Percentiles rank a stretch among this genome's conserved stretches.
These are phyloP conservation scores for Plagodis dolabraria DNA, from an alignment of 2,888 invertebrate species.

Conservation along the genomic window DNA sequence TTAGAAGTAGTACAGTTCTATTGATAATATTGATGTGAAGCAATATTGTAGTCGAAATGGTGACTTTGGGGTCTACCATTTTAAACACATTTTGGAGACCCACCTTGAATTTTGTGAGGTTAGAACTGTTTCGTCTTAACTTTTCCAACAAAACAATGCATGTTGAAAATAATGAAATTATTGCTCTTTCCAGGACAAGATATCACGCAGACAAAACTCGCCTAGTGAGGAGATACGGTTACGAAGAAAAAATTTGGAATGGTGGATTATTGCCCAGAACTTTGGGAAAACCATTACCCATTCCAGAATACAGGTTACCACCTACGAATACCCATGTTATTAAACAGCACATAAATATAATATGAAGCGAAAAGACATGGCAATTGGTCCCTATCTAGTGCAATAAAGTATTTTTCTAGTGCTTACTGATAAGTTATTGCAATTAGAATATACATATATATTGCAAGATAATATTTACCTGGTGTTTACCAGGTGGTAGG, in stretches of 20 bases:
- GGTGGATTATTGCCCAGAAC: conserved; percentile 89
- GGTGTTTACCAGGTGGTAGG: no score
- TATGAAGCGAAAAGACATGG: no score
- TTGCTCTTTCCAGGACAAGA: conserved; percentile 65
- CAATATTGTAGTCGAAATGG: conserved; percentile 48
- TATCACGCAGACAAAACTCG: conserved; percentile 88
- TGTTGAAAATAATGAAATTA: no score
- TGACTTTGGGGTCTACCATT: conserved; percentile 63
- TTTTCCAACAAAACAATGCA: no score
- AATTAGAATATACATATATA: no score
- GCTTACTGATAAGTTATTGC: no score
- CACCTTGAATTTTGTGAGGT: conserved; percentile 69
- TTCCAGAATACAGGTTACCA: conserved; percentile 87
- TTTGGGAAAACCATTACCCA: conserved; percentile 81
- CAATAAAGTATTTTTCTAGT: no score
- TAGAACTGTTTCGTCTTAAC: conserved; percentile 38
- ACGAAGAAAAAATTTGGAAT: conserved; percentile 87
- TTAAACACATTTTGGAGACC: conserved; percentile 71
- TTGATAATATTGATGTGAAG: not conserved
- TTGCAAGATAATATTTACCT: no score
- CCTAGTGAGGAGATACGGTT: conserved; percentile 88
- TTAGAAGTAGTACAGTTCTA: no score
- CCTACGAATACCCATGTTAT: not conserved
- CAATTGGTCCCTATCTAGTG: no score
- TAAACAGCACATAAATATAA: not conserved